Evolutionary conservation across 2,113 vertebrate genomes (phyloP).

Genomic region (Romanogobio albipinnatus): DNA sequence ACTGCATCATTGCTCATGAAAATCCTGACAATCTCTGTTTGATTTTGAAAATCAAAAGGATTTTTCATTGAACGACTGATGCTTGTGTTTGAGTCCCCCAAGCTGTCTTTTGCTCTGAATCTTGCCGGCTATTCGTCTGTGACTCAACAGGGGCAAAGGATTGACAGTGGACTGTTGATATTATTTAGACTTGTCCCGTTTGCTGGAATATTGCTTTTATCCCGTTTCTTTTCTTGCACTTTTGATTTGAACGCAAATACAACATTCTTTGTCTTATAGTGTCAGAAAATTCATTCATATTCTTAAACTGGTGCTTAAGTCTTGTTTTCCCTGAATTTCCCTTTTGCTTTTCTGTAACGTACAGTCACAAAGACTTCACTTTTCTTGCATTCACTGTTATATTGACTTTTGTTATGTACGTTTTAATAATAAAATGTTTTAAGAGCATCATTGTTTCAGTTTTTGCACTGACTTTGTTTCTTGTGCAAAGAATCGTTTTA

Average conservation of each 20-base stretch:
- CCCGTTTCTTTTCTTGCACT: slow-evolving; percentile 44
- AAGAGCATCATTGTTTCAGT: background rate
- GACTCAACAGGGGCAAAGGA: background rate
- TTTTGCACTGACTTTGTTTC: background rate
- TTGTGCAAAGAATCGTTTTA: background rate
- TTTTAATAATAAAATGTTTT: slow-evolving; percentile 60
- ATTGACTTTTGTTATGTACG: slow-evolving; percentile 66
- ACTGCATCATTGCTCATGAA: background rate
- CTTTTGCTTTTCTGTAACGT: slow-evolving; percentile 56
- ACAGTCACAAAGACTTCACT: slow-evolving; percentile 55
- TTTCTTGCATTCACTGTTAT: slow-evolving; percentile 64
- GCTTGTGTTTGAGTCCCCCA: slow-evolving; percentile 8
- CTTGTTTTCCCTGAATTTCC: slow-evolving; percentile 26
- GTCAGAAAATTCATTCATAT: slow-evolving; percentile 61
- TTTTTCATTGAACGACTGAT: slow-evolving; percentile 28
- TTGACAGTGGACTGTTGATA: background rate
- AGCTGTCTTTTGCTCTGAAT: slow-evolving; percentile 7
- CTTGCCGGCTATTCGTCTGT: background rate
- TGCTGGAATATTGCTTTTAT: slow-evolving; percentile 33
- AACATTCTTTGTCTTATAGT: slow-evolving; percentile 44
- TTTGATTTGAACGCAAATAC: slow-evolving; percentile 39
- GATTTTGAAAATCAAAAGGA: slow-evolving; percentile 21
- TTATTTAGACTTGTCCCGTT: slow-evolving; percentile 4
- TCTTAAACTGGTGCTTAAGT: slow-evolving; percentile 58
- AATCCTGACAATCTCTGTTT: slow-evolving; percentile 3